These are phyloP conservation scores for Phyllopteryx taeniolatus DNA, from an alignment of 2,113 vertebrate species.

Conservation along the genomic window DNA sequence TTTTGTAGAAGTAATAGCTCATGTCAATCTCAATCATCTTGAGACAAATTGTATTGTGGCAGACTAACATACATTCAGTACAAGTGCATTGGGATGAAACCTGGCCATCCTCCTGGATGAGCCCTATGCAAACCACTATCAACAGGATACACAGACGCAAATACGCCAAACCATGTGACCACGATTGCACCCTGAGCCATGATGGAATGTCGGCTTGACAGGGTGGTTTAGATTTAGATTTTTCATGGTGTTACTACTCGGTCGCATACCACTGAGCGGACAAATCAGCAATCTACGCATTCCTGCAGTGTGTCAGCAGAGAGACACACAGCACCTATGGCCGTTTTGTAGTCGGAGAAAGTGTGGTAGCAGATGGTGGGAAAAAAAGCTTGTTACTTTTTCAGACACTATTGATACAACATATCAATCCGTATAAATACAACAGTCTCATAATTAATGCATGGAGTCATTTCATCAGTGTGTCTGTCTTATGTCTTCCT, in stretches of 20 bases:
- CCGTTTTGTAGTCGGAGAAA: neutral
- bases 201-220: conserved; percentile 40
- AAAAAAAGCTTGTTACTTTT: neutral
- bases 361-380: neutral
- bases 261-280: conserved; percentile 19
- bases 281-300: conserved; percentile 45
- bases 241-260: conserved; percentile 29
- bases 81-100: neutral
- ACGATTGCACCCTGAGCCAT: conserved; percentile 11
- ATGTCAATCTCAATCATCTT: neutral
- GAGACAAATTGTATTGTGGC: neutral
- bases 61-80: neutral
- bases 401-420: neutral
- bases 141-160: neutral
- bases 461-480: neutral
- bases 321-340: conserved; percentile 26
- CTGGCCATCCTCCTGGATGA: neutral
- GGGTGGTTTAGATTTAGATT: conserved; percentile 56
- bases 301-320: conserved; percentile 37
- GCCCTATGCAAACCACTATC: neutral
- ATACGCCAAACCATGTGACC: conserved; percentile 14
- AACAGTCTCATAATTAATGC: neutral
- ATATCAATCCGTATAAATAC: neutral
- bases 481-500: neutral
- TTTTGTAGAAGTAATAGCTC: neutral